Conservation (phyloP, 2,797 vertebrate species). For the Gouania willdenowi region DNA sequence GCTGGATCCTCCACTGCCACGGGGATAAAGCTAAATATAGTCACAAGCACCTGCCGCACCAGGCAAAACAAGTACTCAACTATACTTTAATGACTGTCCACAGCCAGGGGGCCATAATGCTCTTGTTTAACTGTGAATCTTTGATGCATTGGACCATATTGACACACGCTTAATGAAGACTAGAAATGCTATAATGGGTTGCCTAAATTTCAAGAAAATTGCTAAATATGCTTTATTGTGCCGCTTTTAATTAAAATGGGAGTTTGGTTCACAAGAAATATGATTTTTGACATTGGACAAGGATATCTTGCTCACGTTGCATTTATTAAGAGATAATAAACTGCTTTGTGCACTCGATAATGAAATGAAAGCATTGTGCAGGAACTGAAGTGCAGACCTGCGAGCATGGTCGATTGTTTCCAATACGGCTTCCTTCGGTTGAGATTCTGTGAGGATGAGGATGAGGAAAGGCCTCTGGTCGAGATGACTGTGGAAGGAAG, state of each 20-base stretch:
- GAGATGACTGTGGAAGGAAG: constrained; percentile 67
- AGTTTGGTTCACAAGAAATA: no score
- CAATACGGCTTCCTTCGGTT: constrained; percentile 71
- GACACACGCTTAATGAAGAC: no score
- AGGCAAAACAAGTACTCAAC: constrained; percentile 63
- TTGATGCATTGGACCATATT: neutral
- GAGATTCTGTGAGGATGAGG: constrained; percentile 76
- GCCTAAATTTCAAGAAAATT: no score
- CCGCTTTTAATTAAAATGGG: no score
- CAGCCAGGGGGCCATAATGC: constrained; percentile 6
- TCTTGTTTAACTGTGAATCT: constrained; percentile 12
- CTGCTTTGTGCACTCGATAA: no score
- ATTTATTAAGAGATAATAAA: no score
- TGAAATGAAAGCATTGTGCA: no score
- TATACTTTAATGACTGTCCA: constrained; percentile 41
- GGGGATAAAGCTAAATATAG: constrained; percentile 77
- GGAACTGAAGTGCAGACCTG: constrained; percentile 86
- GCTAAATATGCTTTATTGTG: no score
- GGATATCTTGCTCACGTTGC: no score
- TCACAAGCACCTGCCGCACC: constrained; percentile 55
- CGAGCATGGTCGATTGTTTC: constrained; percentile 72
- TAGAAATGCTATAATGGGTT: no score
- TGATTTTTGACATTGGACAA: no score
- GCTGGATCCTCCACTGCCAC: constrained; percentile 68
- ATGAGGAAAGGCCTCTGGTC: constrained; percentile 80